Evolutionary conservation across 2,888 invertebrate genomes (phyloP), one percentile per base, ranked within the genome.

Genomic region (Drosophila emarginata): DNA sequence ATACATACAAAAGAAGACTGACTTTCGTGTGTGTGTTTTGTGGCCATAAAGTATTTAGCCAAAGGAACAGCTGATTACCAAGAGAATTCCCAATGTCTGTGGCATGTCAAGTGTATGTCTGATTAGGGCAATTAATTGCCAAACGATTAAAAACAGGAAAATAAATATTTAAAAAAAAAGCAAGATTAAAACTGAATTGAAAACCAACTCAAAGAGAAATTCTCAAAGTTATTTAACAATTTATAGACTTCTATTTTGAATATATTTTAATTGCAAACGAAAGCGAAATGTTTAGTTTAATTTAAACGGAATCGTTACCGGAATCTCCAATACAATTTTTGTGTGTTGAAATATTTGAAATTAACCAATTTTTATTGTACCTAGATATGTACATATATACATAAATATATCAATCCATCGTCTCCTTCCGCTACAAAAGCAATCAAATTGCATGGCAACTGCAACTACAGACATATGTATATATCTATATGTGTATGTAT

Each of bases 101-200:
- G 14, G 45, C 67, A 59, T 52, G 54, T 60, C 40, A 56, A 60
- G 39, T 67, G 77, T 64, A 68, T 64, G 83, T 66, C 78, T 77
- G 88, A 82, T 82, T 88, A 80, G 75, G 88, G 78, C 88, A 88
- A 87, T 88, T 82, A 82, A 88, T 88, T 75, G 84, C 66, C 70
- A 54, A 45, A 57, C 66, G 83, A 88, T 77, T 59, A 61, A 5
- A 14, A 60, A 56, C 21, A 18, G 28, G 26, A 37, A 72, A 14
- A 4, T n/a, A 4, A 28, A 28, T 23, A 23, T 23, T 77, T 58
- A 61, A 12, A 14, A 60, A 54, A 37, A 72, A 14, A 28, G 6
- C 11, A 9, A 32, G n/a, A 15, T n/a, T 37, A 18, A 7, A 12
- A 56, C 12, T 21, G 6, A 18, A 21, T 45, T 32, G 32, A 32